Percentiles rank a stretch among this genome's conserved stretches.
These are phyloP conservation scores for Heliopora coerulea DNA, from an alignment of 92 coral and sea anemone genomes.

Conservation along the genomic window DNA sequence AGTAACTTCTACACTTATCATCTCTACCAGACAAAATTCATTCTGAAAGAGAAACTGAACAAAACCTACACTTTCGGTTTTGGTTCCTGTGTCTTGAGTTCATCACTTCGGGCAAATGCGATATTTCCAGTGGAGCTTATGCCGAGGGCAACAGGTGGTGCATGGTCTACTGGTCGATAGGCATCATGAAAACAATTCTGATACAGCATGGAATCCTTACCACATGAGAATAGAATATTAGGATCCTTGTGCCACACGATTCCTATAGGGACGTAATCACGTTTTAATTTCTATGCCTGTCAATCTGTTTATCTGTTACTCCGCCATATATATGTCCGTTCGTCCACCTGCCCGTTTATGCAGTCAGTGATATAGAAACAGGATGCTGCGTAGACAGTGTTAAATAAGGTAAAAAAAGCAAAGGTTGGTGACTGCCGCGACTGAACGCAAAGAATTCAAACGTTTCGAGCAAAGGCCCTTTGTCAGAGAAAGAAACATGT, in stretches of 20 bases:
- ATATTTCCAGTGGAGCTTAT: conserved; percentile 82
- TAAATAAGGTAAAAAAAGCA: too few relatives aligned
- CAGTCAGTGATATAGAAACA: too few relatives aligned
- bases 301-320: too few relatives aligned
- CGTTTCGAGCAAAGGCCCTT: too few relatives aligned
- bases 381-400: too few relatives aligned
- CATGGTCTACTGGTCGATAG: conserved; percentile 89
- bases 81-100: conserved; percentile 53
- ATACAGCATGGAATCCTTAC: conserved; percentile 83
- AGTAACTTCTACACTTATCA: too few relatives aligned
- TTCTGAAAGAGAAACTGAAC: neutral
- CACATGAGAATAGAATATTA: conserved; percentile 76
- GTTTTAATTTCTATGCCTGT: neutral
- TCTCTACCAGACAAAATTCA: too few relatives aligned
- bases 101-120: conserved; percentile 80
- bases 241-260: conserved; percentile 96
- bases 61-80: conserved; percentile 40
- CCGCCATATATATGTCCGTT: too few relatives aligned
- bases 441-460: too few relatives aligned
- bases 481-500: too few relatives aligned
- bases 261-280: conserved; percentile 46
- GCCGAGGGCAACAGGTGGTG: conserved; percentile 85
- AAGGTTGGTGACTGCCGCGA: too few relatives aligned
- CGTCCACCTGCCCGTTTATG: too few relatives aligned
- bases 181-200: conserved; percentile 90